These are phyloP conservation scores for Onychorhynchus coronatus DNA, from an alignment of 2,113 vertebrate species.

Conservation along the genomic window DNA sequence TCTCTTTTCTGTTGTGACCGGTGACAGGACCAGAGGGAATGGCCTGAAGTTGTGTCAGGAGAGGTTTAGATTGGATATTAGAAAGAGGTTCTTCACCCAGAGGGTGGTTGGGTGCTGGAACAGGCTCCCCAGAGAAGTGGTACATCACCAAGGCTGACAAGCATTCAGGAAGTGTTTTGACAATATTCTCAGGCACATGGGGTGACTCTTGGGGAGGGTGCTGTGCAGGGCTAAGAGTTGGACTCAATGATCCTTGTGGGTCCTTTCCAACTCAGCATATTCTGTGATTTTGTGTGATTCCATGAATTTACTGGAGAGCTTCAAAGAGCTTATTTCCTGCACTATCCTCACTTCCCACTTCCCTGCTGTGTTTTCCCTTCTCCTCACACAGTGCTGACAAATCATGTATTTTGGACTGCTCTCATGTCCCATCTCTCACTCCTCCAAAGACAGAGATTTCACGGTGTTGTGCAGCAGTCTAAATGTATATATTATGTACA, in stretches of 20 bases:
- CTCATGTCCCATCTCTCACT: not conserved
- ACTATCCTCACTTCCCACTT: not conserved
- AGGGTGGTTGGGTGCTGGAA: not conserved
- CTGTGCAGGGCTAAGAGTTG: not conserved
- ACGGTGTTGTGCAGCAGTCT: not conserved
- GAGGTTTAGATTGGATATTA: not conserved
- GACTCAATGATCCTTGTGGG: not conserved
- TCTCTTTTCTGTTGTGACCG: not conserved
- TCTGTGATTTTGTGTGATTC: not conserved
- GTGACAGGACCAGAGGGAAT: not conserved
- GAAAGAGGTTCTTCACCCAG: not conserved
- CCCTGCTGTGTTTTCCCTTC: not conserved
- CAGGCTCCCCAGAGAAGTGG: not conserved
- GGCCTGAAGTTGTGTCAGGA: not conserved
- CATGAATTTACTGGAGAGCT: not conserved
- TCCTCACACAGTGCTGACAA: not conserved
- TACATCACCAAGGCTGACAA: not conserved
- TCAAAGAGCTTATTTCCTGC: not conserved
- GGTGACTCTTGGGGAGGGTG: not conserved
- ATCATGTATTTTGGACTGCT: not conserved
- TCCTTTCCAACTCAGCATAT: not conserved
- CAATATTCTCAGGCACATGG: not conserved
- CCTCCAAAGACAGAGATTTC: not conserved
- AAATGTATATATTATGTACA: not conserved
- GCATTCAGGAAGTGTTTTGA: not conserved